Evolutionary conservation across 2,113 vertebrate genomes (phyloP).

Genomic region (Pluvialis apricaria): DNA sequence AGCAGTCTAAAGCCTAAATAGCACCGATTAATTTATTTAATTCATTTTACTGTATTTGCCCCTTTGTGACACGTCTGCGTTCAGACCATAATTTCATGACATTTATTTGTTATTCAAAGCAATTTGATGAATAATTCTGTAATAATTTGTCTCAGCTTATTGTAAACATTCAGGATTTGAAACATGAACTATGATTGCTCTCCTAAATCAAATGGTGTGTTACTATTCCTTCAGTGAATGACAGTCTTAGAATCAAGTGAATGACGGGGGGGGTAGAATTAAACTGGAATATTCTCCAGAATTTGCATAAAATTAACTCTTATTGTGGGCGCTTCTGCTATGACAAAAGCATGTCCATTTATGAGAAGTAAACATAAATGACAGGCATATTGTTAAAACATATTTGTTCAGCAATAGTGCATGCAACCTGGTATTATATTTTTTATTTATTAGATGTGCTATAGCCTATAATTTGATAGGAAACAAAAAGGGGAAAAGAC

Average conservation of each 20-base stretch:
- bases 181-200: background rate
- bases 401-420: background rate
- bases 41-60: background rate
- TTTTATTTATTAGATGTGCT: background rate
- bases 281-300: background rate
- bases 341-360: background rate
- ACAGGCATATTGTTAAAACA: background rate
- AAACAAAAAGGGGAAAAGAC: background rate
- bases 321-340: background rate
- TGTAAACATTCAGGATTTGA: constrained; percentile 50
- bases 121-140: constrained; percentile 44
- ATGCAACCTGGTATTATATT: background rate
- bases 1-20: background rate
- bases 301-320: constrained; percentile 4
- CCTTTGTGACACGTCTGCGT: background rate
- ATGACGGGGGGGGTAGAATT: background rate
- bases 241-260: background rate
- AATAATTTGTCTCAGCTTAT: constrained; percentile 16
- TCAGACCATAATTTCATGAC: background rate
- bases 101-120: constrained; percentile 28
- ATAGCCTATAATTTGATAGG: background rate
- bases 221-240: background rate
- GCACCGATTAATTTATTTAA: background rate
- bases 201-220: constrained; percentile 8
- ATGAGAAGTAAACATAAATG: background rate